A percentile compares a stretch with the other conserved stretches of the same genome.
These are phyloP conservation scores for Brachyhypopomus occidentalis DNA, from an alignment of 2,113 vertebrate species.

Conservation along the genomic window DNA sequence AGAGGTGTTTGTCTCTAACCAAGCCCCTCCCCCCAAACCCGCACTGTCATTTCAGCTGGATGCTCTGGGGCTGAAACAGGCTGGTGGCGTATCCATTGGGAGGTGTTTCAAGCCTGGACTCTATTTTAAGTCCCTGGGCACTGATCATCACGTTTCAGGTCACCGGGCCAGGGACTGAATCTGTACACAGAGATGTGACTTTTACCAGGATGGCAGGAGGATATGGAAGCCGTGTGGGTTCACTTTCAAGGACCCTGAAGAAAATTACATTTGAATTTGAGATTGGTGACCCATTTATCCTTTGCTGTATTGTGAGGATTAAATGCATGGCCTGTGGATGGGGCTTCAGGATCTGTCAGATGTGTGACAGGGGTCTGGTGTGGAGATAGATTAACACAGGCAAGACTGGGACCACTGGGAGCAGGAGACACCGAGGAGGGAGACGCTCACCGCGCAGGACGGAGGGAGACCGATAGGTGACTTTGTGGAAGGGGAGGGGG, in stretches of 20 bases:
- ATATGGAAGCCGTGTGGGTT: conserved; percentile 28
- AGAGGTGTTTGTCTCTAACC: neutral
- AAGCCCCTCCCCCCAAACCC: conserved; percentile 1
- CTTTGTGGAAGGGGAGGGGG: conserved; percentile 13
- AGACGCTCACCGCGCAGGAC: neutral
- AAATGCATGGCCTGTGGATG: conserved; percentile 48
- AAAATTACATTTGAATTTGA: conserved; percentile 55
- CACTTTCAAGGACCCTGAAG: conserved; percentile 49
- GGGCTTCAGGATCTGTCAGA: conserved; percentile 9
- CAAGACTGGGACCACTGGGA: neutral
- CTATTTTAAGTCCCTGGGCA: conserved; percentile 33
- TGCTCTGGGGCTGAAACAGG: neutral
- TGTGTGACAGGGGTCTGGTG: conserved; percentile 28
- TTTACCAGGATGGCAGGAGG: conserved; percentile 15
- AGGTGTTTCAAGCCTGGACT: neutral
- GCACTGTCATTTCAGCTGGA: neutral
- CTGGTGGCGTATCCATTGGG: conserved; percentile 5
- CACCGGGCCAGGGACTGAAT: neutral
- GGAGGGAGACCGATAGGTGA: neutral
- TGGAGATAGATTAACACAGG: conserved; percentile 37
- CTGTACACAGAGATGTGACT: conserved; percentile 16
- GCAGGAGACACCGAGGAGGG: conserved; percentile 28
- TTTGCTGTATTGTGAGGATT: conserved; percentile 44
- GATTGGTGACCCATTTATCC: conserved; percentile 46
- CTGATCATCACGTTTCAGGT: conserved; percentile 4